Evolutionary conservation across 2,797 vertebrate species (phyloP).

Genomic region (Limnodromus scolopaceus): DNA sequence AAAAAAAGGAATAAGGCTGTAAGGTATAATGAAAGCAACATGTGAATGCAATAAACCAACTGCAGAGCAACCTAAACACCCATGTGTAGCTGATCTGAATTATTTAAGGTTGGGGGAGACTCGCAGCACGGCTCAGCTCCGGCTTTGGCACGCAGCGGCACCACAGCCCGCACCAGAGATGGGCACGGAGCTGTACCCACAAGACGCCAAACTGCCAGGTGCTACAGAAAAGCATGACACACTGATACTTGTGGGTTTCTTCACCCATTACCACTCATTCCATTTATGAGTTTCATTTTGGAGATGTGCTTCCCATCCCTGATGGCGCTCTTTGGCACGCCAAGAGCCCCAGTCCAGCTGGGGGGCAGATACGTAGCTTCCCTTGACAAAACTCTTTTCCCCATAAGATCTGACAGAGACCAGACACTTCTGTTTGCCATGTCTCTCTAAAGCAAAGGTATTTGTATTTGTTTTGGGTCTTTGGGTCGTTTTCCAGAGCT

Average conservation of each 20-base stretch:
- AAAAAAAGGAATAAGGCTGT: neutral
- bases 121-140: neutral
- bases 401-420: neutral
- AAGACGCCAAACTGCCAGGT: neutral
- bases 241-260: fast-evolving
- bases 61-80: constrained; percentile 26
- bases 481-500: neutral
- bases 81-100: neutral
- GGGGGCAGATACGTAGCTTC: fast-evolving
- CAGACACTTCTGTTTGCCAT: neutral
- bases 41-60: constrained; percentile 28
- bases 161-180: fast-evolving
- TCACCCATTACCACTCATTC: fast-evolving
- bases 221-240: neutral
- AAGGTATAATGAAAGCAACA: constrained; percentile 70
- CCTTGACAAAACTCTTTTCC: neutral
- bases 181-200: neutral
- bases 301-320: neutral
- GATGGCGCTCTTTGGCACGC: fast-evolving
- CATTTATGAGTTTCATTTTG: neutral
- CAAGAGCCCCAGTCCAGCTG: neutral
- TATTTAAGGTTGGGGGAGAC: neutral
- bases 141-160: neutral
- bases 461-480: neutral
- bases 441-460: neutral